These are phyloP conservation scores for Helicoverpa assulta DNA, from an alignment of 2,888 invertebrate genomes.

Conservation along the genomic window DNA sequence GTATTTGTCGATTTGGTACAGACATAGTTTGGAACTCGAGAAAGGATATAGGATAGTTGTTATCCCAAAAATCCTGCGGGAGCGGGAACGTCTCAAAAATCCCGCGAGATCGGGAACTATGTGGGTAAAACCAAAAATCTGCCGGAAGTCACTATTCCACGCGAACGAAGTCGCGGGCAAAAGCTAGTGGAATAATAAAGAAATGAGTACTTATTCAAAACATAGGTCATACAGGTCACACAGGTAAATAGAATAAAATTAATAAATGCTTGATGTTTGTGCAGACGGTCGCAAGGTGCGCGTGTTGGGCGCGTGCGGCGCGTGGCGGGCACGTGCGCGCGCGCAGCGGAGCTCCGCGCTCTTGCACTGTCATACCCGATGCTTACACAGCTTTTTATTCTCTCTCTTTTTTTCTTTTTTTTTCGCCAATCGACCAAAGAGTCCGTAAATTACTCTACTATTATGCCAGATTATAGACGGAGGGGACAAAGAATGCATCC, in stretches of 20 bases:
- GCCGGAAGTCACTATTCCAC: too few relatives aligned
- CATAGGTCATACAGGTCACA: neutral
- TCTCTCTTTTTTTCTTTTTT: conserved; percentile 69
- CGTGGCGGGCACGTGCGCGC: conserved; percentile 81
- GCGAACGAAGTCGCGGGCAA: too few relatives aligned
- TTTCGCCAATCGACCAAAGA: conserved; percentile 79
- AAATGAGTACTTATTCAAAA: too few relatives aligned
- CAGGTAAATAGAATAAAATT: neutral
- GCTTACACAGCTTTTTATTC: conserved; percentile 74
- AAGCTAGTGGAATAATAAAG: too few relatives aligned
- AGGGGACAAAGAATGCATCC: conserved; percentile 76
- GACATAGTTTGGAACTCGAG: too few relatives aligned
- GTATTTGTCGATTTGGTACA: too few relatives aligned
- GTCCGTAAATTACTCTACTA: conserved; percentile 84
- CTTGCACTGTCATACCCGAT: conserved; percentile 85
- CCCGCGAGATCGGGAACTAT: too few relatives aligned
- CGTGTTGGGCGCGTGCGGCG: conserved; percentile 66
- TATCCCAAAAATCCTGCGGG: too few relatives aligned
- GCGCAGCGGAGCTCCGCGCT: conserved; percentile 71
- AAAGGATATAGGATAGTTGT: too few relatives aligned
- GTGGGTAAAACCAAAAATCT: too few relatives aligned
- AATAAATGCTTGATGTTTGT: conserved; percentile 58
- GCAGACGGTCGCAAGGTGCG: conserved; percentile 84
- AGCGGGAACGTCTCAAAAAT: too few relatives aligned
- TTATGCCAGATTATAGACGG: conserved; percentile 72